Evolutionary conservation across 1,140 invertebrate genomes (phyloP), one percentile per base, ranked within the genome.

Genomic region (Zaprionus ghesquierei): DNA sequence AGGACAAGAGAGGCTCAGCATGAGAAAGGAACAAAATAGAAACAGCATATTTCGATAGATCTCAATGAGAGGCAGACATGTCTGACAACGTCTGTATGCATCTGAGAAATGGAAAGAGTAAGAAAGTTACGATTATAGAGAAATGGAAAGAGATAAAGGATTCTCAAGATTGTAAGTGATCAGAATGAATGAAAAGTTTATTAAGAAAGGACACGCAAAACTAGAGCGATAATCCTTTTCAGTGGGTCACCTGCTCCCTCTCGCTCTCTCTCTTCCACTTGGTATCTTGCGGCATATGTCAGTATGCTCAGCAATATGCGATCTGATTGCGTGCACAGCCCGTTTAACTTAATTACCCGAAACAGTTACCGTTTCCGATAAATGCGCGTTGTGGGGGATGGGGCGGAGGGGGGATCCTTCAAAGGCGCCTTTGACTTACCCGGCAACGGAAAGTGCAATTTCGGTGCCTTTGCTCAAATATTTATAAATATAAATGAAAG

Each of bases 401-500:
- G 25, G 13, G 22, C 5, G 18, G 51, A 10, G 5, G 4, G 5
- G 41, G 38, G 25, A 10, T 49, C 55, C 46, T 50, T 20, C 54
- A 51, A 62, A 69, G 38, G 65, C 55, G 49, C 62, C 33, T 61
- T 75, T 70, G 35, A 33, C 46, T 56, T 49, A 29, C 33, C 33
- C 9, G 15, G 12, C 23, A 6, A n/a, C 31, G 29, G 23, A 23
- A 9, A 29, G 61, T 29, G 20, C 25, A 59, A 46, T 46, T 46
- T 46, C 15, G 12, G 31, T 46, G 55, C 76, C 73, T 79, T 82
- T 80, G 68, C 73, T 84, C 61, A 89, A 84, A 87, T 89, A 87
- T 87, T 82, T 71, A 89, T 87, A 84, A 84, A 84, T 84, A 79
- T 77, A 87, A 82, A 79, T 59, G 55, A 78, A 58, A 66, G 46